Percentiles rank a stretch among this genome's conserved stretches.
phyloP scores from a whole-genome alignment of 2,797 vertebrate genomes.

The Phataginus tricuspis region DNA sequence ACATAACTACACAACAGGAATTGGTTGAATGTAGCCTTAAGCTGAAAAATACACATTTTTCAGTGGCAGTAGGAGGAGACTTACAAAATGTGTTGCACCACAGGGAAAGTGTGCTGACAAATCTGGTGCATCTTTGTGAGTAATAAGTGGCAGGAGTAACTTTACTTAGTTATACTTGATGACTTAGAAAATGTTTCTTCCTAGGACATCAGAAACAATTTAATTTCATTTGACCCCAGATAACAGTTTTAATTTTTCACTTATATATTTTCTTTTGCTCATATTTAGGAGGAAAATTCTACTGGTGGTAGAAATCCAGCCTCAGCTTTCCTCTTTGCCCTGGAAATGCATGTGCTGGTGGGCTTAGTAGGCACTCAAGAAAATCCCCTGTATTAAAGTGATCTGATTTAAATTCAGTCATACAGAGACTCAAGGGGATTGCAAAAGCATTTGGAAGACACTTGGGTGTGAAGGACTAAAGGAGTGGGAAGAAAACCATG shows the following conservation, averaged over 20 bases:
- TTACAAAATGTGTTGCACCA: neutral
- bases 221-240: neutral
- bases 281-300: neutral
- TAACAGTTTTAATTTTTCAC: neutral
- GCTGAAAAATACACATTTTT: neutral
- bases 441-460: neutral
- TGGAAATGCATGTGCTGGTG: neutral
- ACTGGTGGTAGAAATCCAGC: neutral
- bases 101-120: neutral
- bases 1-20: neutral
- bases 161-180: neutral
- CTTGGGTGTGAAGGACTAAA: neutral
- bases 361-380: neutral
- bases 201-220: neutral
- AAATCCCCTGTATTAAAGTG: neutral
- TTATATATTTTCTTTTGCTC: neutral
- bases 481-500: neutral
- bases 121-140: neutral
- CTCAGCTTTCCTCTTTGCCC: neutral
- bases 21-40: neutral
- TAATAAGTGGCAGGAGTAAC: neutral
- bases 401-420: neutral
- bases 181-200: neutral
- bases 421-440: rapidly evolving
- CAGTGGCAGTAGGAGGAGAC: neutral